A percentile compares a stretch with the other conserved stretches of the same genome.
Evolutionary conservation across 2,888 invertebrate species (phyloP).

Genomic region (Rotaria socialis): DNA sequence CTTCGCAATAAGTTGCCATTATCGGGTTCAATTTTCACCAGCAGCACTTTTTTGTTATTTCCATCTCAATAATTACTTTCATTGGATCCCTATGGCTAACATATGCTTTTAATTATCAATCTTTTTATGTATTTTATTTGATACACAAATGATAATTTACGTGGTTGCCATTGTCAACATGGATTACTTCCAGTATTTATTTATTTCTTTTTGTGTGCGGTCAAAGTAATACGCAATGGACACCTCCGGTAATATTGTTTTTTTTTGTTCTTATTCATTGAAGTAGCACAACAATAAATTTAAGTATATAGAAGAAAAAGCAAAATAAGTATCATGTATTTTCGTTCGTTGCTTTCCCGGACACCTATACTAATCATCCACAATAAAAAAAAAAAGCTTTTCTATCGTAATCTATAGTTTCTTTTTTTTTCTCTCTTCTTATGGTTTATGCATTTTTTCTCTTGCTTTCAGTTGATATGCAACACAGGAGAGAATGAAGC

Average conservation of each 20-base stretch:
- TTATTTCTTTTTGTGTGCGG: neutral
- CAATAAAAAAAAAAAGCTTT: neutral
- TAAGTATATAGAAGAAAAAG: neutral
- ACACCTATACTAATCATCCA: neutral
- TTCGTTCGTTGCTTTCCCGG: neutral
- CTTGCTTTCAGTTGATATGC: neutral
- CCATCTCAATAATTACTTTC: too few relatives aligned
- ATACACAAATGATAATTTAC: neutral
- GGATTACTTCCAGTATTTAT: neutral
- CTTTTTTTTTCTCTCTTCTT: neutral
- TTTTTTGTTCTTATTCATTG: neutral
- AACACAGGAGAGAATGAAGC: neutral
- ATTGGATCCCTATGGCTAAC: too few relatives aligned
- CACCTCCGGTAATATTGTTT: too few relatives aligned
- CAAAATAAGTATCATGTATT: neutral
- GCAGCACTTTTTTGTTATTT: too few relatives aligned
- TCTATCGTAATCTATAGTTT: neutral
- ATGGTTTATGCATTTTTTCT: neutral
- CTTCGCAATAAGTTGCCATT: too few relatives aligned
- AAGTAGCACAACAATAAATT: neutral
- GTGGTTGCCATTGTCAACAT: neutral
- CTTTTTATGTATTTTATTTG: neutral
- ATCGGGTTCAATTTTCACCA: too few relatives aligned
- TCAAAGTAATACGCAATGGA: neutral
- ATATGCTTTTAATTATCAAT: too few relatives aligned